Percentiles rank a stretch among this genome's conserved stretches.
Evolutionary conservation across 2,888 invertebrate genomes (phyloP).

Genomic region (Latrodectus hesperus): DNA sequence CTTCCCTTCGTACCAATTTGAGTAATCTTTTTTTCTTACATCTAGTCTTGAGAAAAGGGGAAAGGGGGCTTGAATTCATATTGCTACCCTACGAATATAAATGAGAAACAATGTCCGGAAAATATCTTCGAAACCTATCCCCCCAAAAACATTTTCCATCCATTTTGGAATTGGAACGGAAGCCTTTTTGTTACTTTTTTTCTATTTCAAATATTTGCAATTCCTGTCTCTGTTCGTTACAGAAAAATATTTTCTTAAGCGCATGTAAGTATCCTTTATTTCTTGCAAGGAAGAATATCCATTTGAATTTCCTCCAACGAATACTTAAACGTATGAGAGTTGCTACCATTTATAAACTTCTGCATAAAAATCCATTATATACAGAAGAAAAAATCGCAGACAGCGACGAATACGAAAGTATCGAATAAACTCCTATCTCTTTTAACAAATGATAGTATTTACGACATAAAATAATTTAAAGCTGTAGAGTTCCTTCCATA

Average conservation of each 20-base stretch:
- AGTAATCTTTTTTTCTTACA: constrained; percentile 4
- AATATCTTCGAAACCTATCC: not conserved
- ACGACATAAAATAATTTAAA: too few relatives aligned
- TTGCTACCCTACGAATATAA: constrained; percentile 35
- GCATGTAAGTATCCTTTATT: too few relatives aligned
- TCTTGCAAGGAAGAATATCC: too few relatives aligned
- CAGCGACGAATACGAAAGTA: too few relatives aligned
- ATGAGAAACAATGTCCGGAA: constrained; percentile 30
- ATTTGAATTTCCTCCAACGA: too few relatives aligned
- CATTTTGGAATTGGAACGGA: constrained; percentile 22
- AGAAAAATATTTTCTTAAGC: not conserved
- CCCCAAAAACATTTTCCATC: constrained; percentile 8
- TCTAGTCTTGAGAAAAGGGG: not conserved
- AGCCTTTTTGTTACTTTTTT: not conserved
- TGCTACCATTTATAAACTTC: too few relatives aligned
- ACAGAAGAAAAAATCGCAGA: too few relatives aligned
- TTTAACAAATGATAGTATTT: too few relatives aligned
- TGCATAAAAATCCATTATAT: too few relatives aligned
- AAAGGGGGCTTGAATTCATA: constrained; percentile 4
- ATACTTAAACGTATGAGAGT: too few relatives aligned
- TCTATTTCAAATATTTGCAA: constrained; percentile 14
- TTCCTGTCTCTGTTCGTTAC: constrained; percentile 14
- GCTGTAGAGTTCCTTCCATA: too few relatives aligned
- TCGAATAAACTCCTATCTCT: too few relatives aligned
- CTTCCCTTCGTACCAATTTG: constrained; percentile 42